A percentile compares a stretch with the other conserved stretches of the same genome.
phyloP scores from a whole-genome alignment of 2,113 vertebrate genomes.

The human region GRCh38 chr17:56344001-56344500 shows the following conservation, averaged over 20 bases:
- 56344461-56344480: neutral
- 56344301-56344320: neutral
- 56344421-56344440: neutral
- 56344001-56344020: conserved; percentile 3
- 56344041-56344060: neutral
- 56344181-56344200: neutral
- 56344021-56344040: neutral
- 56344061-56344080: neutral
- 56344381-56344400: neutral
- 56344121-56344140: neutral
- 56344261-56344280: neutral
- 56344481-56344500: neutral
- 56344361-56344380: neutral
- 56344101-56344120: neutral
- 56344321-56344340: neutral
- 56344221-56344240: neutral
- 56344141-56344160: neutral
- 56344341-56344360: neutral
- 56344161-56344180: neutral
- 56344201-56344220: neutral
- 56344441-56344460: neutral
- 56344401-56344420: neutral
- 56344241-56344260: neutral
- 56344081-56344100: conserved; percentile 9
- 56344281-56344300: neutral